These are phyloP conservation scores for Camponotus floridanus DNA, from an alignment of 1,140 invertebrate species.

Conservation along the genomic window DNA sequence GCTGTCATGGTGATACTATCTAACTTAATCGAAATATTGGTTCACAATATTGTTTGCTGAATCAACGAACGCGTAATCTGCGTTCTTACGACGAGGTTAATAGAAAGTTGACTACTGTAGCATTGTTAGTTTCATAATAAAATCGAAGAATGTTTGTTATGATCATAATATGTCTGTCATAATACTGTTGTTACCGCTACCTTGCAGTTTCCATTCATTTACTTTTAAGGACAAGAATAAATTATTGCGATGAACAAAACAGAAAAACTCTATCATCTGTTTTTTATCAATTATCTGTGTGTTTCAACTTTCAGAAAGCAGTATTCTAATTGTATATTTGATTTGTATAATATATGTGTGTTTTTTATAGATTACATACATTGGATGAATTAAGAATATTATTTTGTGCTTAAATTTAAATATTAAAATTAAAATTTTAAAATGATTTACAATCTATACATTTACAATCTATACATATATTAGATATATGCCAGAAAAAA, in stretches of 20 bases:
- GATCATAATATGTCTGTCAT: conserved; percentile 16
- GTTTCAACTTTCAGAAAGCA: neutral
- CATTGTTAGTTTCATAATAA: conserved; percentile 21
- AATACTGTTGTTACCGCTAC: neutral
- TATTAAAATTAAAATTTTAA: too few relatives aligned
- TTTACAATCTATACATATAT: too few relatives aligned
- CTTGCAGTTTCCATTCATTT: neutral
- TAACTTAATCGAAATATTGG: neutral
- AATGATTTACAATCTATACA: too few relatives aligned
- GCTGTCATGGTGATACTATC: neutral
- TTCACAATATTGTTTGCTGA: neutral
- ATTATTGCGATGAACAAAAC: conserved; percentile 12
- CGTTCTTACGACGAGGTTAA: neutral
- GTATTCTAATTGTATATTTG: neutral
- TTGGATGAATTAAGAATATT: too few relatives aligned
- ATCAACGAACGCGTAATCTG: neutral
- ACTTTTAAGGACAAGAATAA: neutral
- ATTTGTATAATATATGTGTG: neutral
- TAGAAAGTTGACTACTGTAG: conserved; percentile 8
- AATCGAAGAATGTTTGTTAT: conserved; percentile 46
- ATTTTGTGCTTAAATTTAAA: too few relatives aligned
- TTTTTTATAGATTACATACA: too few relatives aligned
- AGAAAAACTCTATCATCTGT: neutral
- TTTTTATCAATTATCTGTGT: neutral
- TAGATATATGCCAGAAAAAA: too few relatives aligned